phyloP scores from a whole-genome alignment of 2,113 vertebrate genomes.

The Mus musculus region GRCm39 chr19:17684001-17684500 shows the following conservation, averaged over 20 bases:
- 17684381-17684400: not conserved
- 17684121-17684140: not conserved
- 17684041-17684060: constrained; percentile 24
- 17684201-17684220: not conserved
- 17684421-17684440: constrained; percentile 26
- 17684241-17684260: not conserved
- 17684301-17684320: not conserved
- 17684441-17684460: not conserved
- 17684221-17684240: not conserved
- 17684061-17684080: not conserved
- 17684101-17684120: not conserved
- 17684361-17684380: not conserved
- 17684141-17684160: not conserved
- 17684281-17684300: not conserved
- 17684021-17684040: not conserved
- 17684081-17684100: constrained; percentile 44
- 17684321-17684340: not conserved
- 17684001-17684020: not conserved
- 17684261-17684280: not conserved
- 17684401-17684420: constrained; percentile 44
- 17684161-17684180: constrained; percentile 29
- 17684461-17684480: constrained; percentile 29
- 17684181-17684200: not conserved
- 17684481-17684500: constrained; percentile 15
- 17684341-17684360: too few relatives aligned